Evolutionary conservation across 2,797 vertebrate genomes (phyloP).

Genomic region (Iguana delicatissima): DNA sequence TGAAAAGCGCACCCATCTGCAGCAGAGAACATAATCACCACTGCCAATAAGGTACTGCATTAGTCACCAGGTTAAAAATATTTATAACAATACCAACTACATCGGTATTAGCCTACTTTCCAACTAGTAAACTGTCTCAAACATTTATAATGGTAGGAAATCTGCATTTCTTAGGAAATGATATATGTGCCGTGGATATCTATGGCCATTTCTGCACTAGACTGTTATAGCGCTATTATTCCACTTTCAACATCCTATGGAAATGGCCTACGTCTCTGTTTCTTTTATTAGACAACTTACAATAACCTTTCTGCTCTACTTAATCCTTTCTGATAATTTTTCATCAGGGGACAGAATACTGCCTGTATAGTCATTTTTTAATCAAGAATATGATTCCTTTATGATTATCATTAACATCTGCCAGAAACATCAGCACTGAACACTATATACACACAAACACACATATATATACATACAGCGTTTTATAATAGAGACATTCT

Average conservation of each 20-base stretch:
- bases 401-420: not conserved
- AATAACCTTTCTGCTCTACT: not conserved
- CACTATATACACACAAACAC: no score
- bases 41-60: not conserved
- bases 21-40: not conserved
- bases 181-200: not conserved
- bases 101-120: not conserved
- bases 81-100: not conserved
- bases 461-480: no score
- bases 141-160: not conserved
- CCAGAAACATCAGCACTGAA: not conserved
- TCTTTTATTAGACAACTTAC: not conserved
- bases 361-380: not conserved
- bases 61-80: not conserved
- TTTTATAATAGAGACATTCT: not conserved
- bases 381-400: not conserved
- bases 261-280: not conserved
- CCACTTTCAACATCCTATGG: no score
- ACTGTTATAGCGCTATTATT: no score
- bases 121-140: not conserved
- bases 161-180: not conserved
- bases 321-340: slow-evolving; percentile 1
- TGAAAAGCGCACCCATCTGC: not conserved
- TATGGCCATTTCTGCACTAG: no score
- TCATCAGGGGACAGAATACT: not conserved